phyloP scores from a whole-genome alignment of 2,113 vertebrate genomes.

The Uria aalge region DNA sequence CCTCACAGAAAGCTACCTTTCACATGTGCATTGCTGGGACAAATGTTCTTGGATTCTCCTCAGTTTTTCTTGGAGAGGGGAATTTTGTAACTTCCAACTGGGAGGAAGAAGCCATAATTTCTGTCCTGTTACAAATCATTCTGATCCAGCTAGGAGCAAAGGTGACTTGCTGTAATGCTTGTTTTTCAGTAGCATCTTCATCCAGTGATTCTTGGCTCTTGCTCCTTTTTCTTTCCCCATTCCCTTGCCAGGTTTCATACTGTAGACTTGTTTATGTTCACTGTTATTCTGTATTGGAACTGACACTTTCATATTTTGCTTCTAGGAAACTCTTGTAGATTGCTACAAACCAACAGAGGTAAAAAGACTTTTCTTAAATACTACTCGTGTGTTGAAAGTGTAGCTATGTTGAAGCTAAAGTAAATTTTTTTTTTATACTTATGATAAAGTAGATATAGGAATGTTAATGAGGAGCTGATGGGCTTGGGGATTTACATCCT shows the following conservation, averaged over 20 bases:
- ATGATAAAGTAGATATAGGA: neutral
- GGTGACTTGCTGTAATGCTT: neutral
- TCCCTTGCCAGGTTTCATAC: neutral
- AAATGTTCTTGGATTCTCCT: neutral
- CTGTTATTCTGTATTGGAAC: conserved; percentile 39
- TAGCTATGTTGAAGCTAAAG: neutral
- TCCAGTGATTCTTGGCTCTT: neutral
- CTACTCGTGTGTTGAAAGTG: neutral
- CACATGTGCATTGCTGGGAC: neutral
- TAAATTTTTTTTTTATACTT: neutral
- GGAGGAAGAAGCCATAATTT: neutral
- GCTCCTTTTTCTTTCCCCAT: neutral
- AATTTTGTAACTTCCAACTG: neutral
- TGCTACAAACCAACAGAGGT: conserved; percentile 98
- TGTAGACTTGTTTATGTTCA: conserved; percentile 17
- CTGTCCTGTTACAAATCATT: neutral
- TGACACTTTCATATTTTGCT: conserved; percentile 60
- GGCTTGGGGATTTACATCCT: neutral
- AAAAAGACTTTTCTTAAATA: conserved; percentile 68
- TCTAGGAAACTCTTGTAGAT: conserved; percentile 90
- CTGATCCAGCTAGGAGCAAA: neutral
- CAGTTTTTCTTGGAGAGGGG: neutral
- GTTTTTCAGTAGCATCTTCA: neutral
- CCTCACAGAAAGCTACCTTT: neutral
- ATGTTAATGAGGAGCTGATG: neutral